Percentiles rank a stretch among this genome's conserved stretches.
phyloP scores from a whole-genome alignment of 2,888 invertebrate species.

The Limenitis camilla region DNA sequence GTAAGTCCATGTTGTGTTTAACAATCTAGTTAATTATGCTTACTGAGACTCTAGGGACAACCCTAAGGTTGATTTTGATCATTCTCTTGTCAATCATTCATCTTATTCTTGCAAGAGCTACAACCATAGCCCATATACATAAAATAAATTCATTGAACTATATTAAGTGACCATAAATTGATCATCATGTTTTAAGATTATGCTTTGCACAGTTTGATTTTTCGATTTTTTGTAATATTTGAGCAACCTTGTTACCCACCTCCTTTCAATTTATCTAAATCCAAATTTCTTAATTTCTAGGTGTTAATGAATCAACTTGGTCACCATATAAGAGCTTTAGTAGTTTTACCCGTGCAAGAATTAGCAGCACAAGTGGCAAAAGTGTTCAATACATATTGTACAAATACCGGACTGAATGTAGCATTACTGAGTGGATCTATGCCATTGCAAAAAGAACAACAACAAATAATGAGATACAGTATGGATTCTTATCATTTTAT shows the following conservation, averaged over 20 bases:
- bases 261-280: no score
- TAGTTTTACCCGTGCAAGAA: slow-evolving; percentile 95
- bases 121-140: no score
- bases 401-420: slow-evolving; percentile 80
- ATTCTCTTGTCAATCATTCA: no score
- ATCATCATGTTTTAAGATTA: no score
- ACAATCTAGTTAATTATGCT: no score
- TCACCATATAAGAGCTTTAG: slow-evolving; percentile 83
- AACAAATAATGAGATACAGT: slow-evolving; percentile 73
- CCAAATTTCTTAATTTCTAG: slow-evolving; percentile 45
- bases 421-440: slow-evolving; percentile 81
- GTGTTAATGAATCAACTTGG: slow-evolving; percentile 76
- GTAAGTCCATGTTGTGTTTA: slow-evolving; percentile 43
- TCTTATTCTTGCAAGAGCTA: no score
- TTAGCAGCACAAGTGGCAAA: slow-evolving; percentile 91
- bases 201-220: no score
- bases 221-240: no score
- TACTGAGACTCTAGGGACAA: no score
- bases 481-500: slow-evolving; percentile 28
- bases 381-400: slow-evolving; percentile 83
- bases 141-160: no score
- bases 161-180: slow-evolving; percentile 31
- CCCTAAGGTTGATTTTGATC: no score
- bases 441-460: slow-evolving; percentile 80
- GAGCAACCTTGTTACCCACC: background rate